Evolutionary conservation across 2,113 vertebrate genomes (phyloP).

Genomic region (Scomber japonicus): DNA sequence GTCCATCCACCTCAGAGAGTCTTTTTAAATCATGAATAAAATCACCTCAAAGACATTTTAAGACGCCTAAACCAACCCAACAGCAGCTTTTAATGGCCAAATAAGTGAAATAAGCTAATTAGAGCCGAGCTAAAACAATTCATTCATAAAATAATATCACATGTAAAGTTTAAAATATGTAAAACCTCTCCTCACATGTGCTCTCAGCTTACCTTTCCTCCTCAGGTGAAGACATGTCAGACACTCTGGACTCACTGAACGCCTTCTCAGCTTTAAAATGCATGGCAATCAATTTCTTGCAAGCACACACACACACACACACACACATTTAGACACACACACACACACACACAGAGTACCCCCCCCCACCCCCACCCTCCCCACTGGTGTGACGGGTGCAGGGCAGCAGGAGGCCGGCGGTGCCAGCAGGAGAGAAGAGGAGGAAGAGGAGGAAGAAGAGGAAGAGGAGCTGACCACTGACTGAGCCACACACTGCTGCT

Average conservation of each 20-base stretch:
- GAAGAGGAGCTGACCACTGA: conserved; percentile 45
- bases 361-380: not conserved
- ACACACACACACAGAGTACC: not conserved
- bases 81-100: no score
- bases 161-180: no score
- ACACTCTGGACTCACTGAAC: not conserved
- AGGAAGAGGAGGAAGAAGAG: conserved; percentile 43
- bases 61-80: no score
- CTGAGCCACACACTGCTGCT: no score
- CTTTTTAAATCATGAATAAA: no score
- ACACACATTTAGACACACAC: not conserved
- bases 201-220: conserved; percentile 70
- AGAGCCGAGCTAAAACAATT: no score
- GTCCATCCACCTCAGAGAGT: no score
- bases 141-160: no score
- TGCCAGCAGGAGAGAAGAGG: conserved; percentile 6
- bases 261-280: not conserved
- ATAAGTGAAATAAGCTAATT: no score
- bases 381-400: conserved; percentile 1
- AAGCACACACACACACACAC: not conserved
- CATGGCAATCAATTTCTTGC: not conserved
- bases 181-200: not conserved
- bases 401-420: conserved; percentile 16
- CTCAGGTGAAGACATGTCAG: conserved; percentile 19
- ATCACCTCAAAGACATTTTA: no score